Conservation (phyloP, 2,113 vertebrate species). For the Indicator maculatus region DNA sequence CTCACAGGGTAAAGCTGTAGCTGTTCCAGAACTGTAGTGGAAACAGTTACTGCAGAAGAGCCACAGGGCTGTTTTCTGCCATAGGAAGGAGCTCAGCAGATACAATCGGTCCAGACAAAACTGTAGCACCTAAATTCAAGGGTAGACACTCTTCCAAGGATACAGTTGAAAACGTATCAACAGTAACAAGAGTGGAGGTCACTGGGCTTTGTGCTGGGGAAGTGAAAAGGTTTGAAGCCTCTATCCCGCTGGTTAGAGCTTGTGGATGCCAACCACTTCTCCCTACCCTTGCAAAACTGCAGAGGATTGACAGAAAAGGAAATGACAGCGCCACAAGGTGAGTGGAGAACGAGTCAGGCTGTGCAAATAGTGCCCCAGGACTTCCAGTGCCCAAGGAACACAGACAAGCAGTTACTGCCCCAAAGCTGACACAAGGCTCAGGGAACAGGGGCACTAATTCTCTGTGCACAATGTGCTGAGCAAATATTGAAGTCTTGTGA, state of each 20-base stretch:
- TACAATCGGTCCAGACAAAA: not conserved
- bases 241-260: not conserved
- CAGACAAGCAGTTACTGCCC: not conserved
- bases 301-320: not conserved
- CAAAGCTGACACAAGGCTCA: not conserved
- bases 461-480: accelerated
- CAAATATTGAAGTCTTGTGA: accelerated
- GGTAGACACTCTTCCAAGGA: not conserved
- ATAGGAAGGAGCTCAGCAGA: not conserved
- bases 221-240: not conserved
- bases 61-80: not conserved
- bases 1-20: not conserved
- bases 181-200: not conserved
- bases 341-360: not conserved
- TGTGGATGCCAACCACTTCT: not conserved
- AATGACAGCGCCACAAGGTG: not conserved
- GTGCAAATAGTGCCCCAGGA: not conserved
- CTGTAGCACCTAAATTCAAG: not conserved
- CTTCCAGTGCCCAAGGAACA: not conserved
- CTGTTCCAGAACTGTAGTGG: not conserved
- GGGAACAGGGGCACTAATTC: not conserved
- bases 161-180: not conserved
- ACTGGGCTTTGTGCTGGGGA: not conserved
- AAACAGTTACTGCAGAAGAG: not conserved
- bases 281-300: not conserved